These are phyloP conservation scores for Drosophila repletoides DNA, from an alignment of 1,140 invertebrate genomes.

Conservation along the genomic window DNA sequence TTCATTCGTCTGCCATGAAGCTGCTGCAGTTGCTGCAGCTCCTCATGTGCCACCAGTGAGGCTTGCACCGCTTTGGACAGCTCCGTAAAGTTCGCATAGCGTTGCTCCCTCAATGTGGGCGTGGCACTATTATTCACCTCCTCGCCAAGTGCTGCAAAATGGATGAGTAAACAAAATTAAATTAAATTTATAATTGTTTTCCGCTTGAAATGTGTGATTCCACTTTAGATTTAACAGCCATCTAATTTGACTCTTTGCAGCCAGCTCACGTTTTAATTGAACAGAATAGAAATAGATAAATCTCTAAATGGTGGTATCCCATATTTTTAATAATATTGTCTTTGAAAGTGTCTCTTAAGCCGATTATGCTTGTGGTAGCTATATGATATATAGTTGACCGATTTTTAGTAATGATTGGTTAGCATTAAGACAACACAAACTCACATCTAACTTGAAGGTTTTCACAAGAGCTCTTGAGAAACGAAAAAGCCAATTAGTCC, in stretches of 20 bases:
- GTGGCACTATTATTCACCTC: slow-evolving; percentile 37
- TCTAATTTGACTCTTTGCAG: slow-evolving; percentile 8
- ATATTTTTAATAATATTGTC: too few relatives aligned
- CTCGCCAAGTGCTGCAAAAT: slow-evolving; percentile 33
- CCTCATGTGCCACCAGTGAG: slow-evolving; percentile 54
- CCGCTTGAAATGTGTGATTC: neutral
- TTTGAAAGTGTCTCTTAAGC: too few relatives aligned
- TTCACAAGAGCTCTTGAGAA: too few relatives aligned
- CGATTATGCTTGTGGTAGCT: too few relatives aligned
- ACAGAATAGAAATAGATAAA: neutral
- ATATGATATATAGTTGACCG: too few relatives aligned
- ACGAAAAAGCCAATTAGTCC: too few relatives aligned
- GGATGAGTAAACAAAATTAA: slow-evolving; percentile 1
- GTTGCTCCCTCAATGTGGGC: slow-evolving; percentile 1
- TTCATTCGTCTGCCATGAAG: slow-evolving; percentile 77
- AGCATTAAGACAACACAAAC: too few relatives aligned
- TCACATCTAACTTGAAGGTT: too few relatives aligned
- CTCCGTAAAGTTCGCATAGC: slow-evolving; percentile 51
- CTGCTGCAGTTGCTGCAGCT: slow-evolving; percentile 33
- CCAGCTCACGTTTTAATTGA: slow-evolving; percentile 10
- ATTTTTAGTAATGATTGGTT: too few relatives aligned
- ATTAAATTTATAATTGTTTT: neutral
- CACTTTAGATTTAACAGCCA: neutral
- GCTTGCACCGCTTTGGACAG: slow-evolving; percentile 62
- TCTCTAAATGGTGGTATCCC: too few relatives aligned